Conservation (phyloP, 2,797 vertebrate species). For the Lerista edwardsae region DNA sequence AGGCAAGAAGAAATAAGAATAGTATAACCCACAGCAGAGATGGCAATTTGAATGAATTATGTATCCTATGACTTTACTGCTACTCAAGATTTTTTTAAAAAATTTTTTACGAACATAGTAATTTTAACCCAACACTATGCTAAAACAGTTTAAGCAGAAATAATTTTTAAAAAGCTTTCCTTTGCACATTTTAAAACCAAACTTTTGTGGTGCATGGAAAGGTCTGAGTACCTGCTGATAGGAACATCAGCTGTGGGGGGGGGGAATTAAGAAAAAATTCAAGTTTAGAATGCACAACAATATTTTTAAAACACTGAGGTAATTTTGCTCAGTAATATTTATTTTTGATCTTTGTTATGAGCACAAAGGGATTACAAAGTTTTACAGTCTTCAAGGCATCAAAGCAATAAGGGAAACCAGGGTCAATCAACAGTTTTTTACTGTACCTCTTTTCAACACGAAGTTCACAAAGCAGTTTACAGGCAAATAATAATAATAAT, state of each 20-base stretch:
- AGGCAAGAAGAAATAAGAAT: slow-evolving; percentile 38
- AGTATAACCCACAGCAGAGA: not conserved
- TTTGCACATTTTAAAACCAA: not conserved
- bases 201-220: not conserved
- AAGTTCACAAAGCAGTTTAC: no score
- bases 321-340: not conserved
- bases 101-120: slow-evolving; percentile 32
- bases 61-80: not conserved
- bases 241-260: not conserved
- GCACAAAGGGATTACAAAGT: not conserved
- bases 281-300: no score
- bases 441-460: no score
- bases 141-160: not conserved
- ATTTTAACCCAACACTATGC: slow-evolving; percentile 12
- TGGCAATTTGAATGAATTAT: slow-evolving; percentile 23
- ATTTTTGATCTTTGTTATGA: not conserved
- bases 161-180: not conserved
- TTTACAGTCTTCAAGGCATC: not conserved
- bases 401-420: not conserved
- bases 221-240: rapidly evolving
- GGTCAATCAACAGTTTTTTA: no score
- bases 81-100: not conserved
- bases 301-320: no score
- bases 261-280: no score
- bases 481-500: no score